A percentile compares a stretch with the other conserved stretches of the same genome.
Conservation (phyloP, 2,888 invertebrate genomes). For the Tolmerus cingulatus region DNA sequence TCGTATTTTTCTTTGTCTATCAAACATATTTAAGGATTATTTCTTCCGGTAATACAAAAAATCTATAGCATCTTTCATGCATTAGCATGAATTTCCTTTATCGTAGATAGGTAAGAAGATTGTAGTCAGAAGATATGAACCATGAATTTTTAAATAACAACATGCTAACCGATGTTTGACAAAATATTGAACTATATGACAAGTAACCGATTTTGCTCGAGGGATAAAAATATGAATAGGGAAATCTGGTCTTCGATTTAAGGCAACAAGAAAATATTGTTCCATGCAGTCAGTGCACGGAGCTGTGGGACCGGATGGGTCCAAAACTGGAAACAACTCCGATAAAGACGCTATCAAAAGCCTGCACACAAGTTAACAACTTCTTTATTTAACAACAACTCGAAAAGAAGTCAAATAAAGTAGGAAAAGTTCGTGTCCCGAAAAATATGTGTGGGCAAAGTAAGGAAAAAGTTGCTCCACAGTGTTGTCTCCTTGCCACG, state of each 20-base stretch:
- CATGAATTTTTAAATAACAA: not conserved
- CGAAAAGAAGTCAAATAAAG: slow-evolving; percentile 12
- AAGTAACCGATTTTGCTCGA: not conserved
- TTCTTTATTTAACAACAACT: slow-evolving; percentile 16
- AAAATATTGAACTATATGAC: not conserved
- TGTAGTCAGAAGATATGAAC: not conserved
- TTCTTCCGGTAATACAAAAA: not conserved
- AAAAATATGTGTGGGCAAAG: not conserved
- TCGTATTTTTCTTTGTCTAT: no score
- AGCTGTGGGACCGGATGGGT: not conserved
- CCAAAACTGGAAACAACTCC: not conserved
- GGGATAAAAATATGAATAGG: not conserved
- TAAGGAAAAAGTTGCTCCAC: not conserved
- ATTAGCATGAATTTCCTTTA: not conserved
- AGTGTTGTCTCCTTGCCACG: not conserved
- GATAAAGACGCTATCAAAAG: slow-evolving; percentile 14
- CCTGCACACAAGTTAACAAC: not conserved
- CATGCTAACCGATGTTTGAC: not conserved
- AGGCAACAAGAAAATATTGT: not conserved
- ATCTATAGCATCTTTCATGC: not conserved
- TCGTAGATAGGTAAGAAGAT: not conserved
- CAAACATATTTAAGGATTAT: no score
- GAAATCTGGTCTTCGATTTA: not conserved
- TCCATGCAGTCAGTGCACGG: not conserved
- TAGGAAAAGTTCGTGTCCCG: not conserved